Percentiles rank a stretch among this genome's conserved stretches.
Evolutionary conservation across 2,113 vertebrate genomes (phyloP).

Genomic region (Seriola quinqueradiata): DNA sequence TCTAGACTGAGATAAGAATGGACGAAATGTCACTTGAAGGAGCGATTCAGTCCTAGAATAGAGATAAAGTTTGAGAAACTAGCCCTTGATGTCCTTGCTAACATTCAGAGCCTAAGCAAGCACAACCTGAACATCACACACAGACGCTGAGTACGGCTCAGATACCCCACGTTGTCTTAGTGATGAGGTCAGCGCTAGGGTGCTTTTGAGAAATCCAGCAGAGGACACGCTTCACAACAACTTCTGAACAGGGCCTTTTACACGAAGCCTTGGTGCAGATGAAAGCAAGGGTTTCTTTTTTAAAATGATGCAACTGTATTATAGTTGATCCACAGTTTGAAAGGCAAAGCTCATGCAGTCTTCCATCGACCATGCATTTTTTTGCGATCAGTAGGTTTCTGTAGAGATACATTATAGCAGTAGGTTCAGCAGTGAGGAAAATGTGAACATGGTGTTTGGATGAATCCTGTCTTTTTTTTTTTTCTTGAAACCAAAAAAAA

Average conservation of each 20-base stretch:
- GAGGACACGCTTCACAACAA: constrained; percentile 50
- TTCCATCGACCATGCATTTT: constrained; percentile 84
- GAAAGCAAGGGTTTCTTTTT: constrained; percentile 83
- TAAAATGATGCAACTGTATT: constrained; percentile 76
- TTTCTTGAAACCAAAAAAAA: constrained; percentile 58
- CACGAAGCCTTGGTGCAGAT: constrained; percentile 76
- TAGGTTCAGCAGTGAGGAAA: constrained; percentile 67
- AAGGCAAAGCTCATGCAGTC: constrained; percentile 87
- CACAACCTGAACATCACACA: constrained; percentile 54
- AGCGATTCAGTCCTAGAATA: constrained; percentile 62
- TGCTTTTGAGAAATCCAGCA: constrained; percentile 72
- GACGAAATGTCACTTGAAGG: constrained; percentile 51
- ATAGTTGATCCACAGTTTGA: constrained; percentile 81
- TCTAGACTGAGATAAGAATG: constrained; percentile 65
- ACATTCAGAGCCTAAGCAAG: constrained; percentile 61
- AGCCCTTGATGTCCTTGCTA: constrained; percentile 77
- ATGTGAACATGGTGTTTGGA: constrained; percentile 66
- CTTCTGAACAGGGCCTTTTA: constrained; percentile 71
- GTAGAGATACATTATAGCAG: constrained; percentile 76
- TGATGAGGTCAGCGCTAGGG: constrained; percentile 66
- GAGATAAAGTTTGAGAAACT: constrained; percentile 73
- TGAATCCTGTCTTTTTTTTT: constrained; percentile 56
- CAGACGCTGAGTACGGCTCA: constrained; percentile 41
- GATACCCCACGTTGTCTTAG: constrained; percentile 35
- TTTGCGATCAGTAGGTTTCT: constrained; percentile 78